Evolutionary conservation across 2,797 vertebrate species (phyloP), one percentile per base, ranked within the genome.

Genomic region (Sebastes variabilis): DNA sequence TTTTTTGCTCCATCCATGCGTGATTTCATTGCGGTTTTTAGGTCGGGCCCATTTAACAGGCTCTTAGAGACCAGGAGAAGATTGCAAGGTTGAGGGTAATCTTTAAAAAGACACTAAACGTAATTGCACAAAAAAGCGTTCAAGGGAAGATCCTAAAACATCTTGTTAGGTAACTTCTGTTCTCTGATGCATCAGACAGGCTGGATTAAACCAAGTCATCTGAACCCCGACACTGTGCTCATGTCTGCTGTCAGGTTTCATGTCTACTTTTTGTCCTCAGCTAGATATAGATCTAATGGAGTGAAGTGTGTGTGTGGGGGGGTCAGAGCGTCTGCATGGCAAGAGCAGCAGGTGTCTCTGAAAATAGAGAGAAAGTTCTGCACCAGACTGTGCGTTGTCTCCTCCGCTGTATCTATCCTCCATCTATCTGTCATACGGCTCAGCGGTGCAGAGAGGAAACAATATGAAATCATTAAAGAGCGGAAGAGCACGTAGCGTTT

Each of bases 321-420:
- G 27, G 67, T 60, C n/a, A 22, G 20, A 72, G 65, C 2, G 4
- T 36, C 59, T 46, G 65, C 36, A 59, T 8, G 59, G 30, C 27
- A 68, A 77, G 38, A 42, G 42, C 80, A 79, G 81, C 81, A 84
- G 82, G 65, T 81, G 56, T 70, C n/a, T 75, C 78, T 25, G n/a
- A 64, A 84, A 88, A 87, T 82, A 77, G 65, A 75, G 18, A 58
- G 9, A 67, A 73, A 80, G 20, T 13, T 88, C 59, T 77, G 77
- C 70, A n/a, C 9, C 68, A 72, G 27, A 67, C 4, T 66, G 61
- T 49, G 56, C 56, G 49, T 10, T 30, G 32, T 54, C 10, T 18
- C 32, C 27, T 60, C 49, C 22, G 3, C 11, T 14, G 38, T 16
- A 14, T 70, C 34, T 62, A 4, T 38, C 61, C 22, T 75, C 13